These are phyloP conservation scores for Cerastis leucographa DNA, from an alignment of 2,888 invertebrate species.

Conservation along the genomic window DNA sequence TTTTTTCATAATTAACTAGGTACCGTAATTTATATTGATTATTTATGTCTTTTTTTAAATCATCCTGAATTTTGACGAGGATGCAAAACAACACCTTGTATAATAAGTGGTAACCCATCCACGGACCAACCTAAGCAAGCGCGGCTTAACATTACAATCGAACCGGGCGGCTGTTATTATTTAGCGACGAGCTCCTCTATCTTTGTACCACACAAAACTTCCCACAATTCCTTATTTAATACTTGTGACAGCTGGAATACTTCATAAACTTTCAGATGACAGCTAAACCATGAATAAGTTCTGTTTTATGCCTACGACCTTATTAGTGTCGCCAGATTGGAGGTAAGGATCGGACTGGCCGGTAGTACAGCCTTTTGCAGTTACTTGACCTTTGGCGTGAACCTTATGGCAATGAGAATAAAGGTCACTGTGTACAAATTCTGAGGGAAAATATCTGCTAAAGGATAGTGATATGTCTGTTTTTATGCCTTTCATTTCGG, in stretches of 20 bases:
- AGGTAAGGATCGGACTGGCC: conserved; percentile 46
- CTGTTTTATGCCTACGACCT: conserved; percentile 60
- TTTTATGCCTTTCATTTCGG: conserved; percentile 67
- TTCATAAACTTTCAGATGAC: conserved; percentile 53
- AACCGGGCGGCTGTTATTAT: too few species aligned
- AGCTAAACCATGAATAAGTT: conserved; percentile 56
- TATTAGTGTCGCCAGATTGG: conserved; percentile 63
- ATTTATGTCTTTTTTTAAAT: too few species aligned
- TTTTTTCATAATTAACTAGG: too few species aligned
- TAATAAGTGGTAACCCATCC: too few species aligned
- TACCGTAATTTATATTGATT: too few species aligned
- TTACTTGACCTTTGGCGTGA: background rate
- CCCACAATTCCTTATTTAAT: conserved; percentile 46
- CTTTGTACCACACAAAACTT: conserved; percentile 5
- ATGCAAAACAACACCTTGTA: too few species aligned
- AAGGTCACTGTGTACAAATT: background rate
- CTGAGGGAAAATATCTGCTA: background rate
- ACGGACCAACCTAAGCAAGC: too few species aligned
- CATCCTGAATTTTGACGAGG: too few species aligned
- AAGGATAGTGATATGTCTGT: conserved; percentile 52
- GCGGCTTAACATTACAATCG: too few species aligned
- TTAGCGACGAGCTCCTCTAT: too few species aligned
- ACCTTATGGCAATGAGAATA: background rate
- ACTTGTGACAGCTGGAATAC: conserved; percentile 39
- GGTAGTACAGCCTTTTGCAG: background rate